Evolutionary conservation across 2,888 invertebrate genomes (phyloP), one percentile per base, ranked within the genome.

Genomic region (Geotrupes spiniger): DNA sequence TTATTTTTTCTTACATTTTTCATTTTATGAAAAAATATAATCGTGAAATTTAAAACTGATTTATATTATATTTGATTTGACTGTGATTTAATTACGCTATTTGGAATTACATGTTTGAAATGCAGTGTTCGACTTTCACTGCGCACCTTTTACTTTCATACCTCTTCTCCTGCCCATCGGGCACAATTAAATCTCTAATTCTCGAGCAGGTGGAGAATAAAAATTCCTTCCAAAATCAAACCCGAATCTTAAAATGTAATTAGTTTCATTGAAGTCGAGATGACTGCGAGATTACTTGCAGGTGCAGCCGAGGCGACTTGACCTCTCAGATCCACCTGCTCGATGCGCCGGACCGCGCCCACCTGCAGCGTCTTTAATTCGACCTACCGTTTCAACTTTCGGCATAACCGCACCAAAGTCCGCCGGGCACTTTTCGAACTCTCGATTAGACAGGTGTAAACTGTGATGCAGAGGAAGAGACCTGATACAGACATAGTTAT

Each of bases 251-350:
- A n/a, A n/a, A n/a, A n/a, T n/a, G n/a, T n/a, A n/a, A n/a, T n/a
- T n/a, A 36, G 16, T 15, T 11, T 15, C 11, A 36, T 36, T 36
- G 14, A 36, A 47, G 26, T 26, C 36, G 27, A 44, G 44, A 44
- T 31, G 36, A 37, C 26, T 37, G 45, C 43, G 33, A 42, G 48
- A 53, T 50, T 49, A 53, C 8, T 29, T 33, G 51, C 57, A 54
- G 57, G 57, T 54, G 54, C 33, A 39, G 27, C 17, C 27, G 43
- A 26, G 31, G 37, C 36, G 33, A 41, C 37, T 52, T 49, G 49
- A 57, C 51, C 54, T 55, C 27, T 46, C 46, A 42, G 52, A 52
- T 58, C 53, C 58, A 58, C 58, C 58, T 58, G 58, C 47, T 46
- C 49, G 54, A 27, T 36, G 9, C 36, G 36, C 38, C 39, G 46